phyloP scores from a whole-genome alignment of 2,113 vertebrate species.

The Tachuris rubrigastra region DNA sequence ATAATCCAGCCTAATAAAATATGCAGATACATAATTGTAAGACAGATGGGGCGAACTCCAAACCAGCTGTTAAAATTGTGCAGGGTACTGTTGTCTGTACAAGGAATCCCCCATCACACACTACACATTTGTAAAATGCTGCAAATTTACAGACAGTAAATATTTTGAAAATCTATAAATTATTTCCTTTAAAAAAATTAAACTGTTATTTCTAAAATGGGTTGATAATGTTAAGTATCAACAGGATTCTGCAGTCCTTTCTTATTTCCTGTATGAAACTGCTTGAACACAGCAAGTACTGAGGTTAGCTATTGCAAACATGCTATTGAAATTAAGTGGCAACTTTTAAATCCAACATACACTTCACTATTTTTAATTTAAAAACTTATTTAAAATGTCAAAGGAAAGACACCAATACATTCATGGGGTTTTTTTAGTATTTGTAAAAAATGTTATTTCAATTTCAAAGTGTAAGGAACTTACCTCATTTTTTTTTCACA shows the following conservation, averaged over 20 bases:
- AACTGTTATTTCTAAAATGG: not conserved
- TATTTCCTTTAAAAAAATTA: not conserved
- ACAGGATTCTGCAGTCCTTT: not conserved
- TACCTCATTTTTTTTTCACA: not conserved
- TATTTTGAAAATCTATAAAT: not conserved
- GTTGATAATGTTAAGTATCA: not conserved
- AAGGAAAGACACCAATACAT: not conserved
- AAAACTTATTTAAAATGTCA: not conserved
- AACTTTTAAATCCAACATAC: not conserved
- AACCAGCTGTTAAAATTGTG: not conserved
- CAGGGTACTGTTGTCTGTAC: not conserved
- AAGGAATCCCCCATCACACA: not conserved
- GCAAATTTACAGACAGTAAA: not conserved
- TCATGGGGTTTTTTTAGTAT: not conserved
- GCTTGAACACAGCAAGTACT: not conserved
- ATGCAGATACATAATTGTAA: not conserved
- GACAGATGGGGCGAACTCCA: slow-evolving; percentile 11
- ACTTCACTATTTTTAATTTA: not conserved
- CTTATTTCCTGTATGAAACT: not conserved
- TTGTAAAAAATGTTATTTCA: not conserved
- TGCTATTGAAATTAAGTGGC: not conserved
- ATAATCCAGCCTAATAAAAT: slow-evolving; percentile 16
- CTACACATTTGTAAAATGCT: not conserved
- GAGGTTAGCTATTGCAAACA: not conserved
- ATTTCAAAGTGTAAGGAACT: not conserved